Conservation (phyloP, 2,888 invertebrate species). For the Torymus auratus region DNA sequence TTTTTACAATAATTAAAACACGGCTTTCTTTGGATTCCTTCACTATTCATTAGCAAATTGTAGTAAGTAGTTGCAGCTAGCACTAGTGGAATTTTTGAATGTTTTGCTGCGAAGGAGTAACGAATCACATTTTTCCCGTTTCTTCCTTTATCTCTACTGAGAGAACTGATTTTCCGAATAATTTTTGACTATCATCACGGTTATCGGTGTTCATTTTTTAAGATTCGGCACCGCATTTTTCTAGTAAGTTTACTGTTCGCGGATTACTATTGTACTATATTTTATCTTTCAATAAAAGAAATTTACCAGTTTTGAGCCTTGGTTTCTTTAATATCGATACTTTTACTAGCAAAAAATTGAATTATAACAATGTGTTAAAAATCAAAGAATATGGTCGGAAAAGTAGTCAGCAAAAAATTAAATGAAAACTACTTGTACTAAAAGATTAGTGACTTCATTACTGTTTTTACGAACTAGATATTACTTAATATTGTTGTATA, state of each 20-base stretch:
- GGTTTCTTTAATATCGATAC: slow-evolving; percentile 41
- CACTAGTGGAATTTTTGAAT: slow-evolving; percentile 37
- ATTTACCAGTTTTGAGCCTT: slow-evolving; percentile 63
- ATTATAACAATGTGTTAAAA: background rate
- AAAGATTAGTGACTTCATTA: slow-evolving; percentile 2
- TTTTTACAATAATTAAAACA: slow-evolving; percentile 24
- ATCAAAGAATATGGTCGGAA: background rate
- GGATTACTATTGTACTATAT: slow-evolving; percentile 65
- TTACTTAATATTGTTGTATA: slow-evolving; percentile 39
- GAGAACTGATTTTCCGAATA: slow-evolving; percentile 54
- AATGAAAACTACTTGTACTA: slow-evolving; percentile 5
- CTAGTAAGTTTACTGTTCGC: slow-evolving; percentile 60
- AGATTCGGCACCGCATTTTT: slow-evolving; percentile 44
- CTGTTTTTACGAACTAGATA: slow-evolving; percentile 14
- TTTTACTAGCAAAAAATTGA: slow-evolving; percentile 12
- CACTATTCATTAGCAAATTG: slow-evolving; percentile 41
- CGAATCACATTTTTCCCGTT: slow-evolving; percentile 28
- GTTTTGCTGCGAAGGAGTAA: slow-evolving; percentile 21
- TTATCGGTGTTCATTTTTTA: slow-evolving; percentile 48
- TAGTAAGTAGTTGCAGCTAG: slow-evolving; percentile 48
- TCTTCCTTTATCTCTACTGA: slow-evolving; percentile 30
- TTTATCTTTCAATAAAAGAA: slow-evolving; percentile 69
- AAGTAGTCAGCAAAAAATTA: slow-evolving; percentile 4
- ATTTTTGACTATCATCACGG: slow-evolving; percentile 44
- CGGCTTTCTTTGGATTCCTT: slow-evolving; percentile 17